Conservation (phyloP, 2,888 invertebrate genomes). For the Odontocolon sp. region DNA sequence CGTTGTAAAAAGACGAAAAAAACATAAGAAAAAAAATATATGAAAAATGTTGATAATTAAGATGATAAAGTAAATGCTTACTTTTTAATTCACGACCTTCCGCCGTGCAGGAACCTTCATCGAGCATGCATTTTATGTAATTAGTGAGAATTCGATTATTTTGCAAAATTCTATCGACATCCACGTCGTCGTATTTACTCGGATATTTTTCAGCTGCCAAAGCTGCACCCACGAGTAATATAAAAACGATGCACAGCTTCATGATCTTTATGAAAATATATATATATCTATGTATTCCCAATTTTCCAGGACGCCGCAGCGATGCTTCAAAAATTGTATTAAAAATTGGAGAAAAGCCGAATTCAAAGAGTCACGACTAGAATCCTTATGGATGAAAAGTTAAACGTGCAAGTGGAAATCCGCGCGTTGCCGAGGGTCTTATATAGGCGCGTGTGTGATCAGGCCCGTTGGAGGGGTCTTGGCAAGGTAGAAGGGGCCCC, state of each 20-base stretch:
- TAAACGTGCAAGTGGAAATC: constrained; percentile 51
- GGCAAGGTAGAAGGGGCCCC: too few species aligned
- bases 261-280: constrained; percentile 32
- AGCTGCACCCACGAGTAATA: constrained; percentile 68
- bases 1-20: too few species aligned
- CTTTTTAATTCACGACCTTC: constrained; percentile 85
- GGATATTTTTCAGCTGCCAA: constrained; percentile 77
- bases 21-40: too few species aligned
- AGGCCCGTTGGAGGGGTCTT: constrained; percentile 44
- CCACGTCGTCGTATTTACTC: constrained; percentile 83
- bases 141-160: constrained; percentile 84
- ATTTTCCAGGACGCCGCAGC: neutral
- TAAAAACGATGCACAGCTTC: constrained; percentile 67
- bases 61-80: constrained; percentile 79
- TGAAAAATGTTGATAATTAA: constrained; percentile 7
- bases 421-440: constrained; percentile 51
- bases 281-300: too few species aligned
- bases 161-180: constrained; percentile 83
- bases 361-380: neutral
- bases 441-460: constrained; percentile 54
- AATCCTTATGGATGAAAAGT: constrained; percentile 49
- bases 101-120: constrained; percentile 84
- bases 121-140: constrained; percentile 85
- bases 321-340: neutral
- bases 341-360: neutral